phyloP scores from a whole-genome alignment of 2,113 vertebrate genomes.

The Helogale parvula region DNA sequence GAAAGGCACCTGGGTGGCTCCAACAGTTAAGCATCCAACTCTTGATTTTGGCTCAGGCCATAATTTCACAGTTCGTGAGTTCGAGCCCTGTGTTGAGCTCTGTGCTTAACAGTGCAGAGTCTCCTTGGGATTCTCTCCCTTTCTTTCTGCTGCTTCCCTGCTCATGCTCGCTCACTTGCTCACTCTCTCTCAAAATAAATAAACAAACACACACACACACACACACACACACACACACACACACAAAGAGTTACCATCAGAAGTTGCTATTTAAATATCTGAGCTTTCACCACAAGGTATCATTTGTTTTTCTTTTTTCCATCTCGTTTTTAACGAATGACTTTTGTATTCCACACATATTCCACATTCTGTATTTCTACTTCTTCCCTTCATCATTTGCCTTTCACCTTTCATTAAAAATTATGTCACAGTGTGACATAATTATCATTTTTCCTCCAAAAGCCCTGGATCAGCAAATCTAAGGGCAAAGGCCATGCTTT shows the following conservation, averaged over 20 bases:
- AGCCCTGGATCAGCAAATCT: not conserved
- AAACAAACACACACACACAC: no score
- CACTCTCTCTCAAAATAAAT: no score
- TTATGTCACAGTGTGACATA: not conserved
- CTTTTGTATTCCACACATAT: not conserved
- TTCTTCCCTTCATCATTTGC: not conserved
- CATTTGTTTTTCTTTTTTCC: not conserved
- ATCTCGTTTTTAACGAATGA: not conserved
- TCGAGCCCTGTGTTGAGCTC: no score
- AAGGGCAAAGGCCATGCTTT: not conserved
- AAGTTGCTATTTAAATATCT: not conserved
- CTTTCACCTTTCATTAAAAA: not conserved
- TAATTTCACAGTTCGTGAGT: no score
- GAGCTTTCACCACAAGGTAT: not conserved
- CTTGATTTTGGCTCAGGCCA: no score
- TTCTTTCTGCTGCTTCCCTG: no score
- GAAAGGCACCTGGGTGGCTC: not conserved
- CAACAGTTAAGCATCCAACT: no score
- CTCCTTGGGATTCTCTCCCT: no score
- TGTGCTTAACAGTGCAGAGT: no score
- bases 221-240: no score
- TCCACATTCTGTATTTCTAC: not conserved
- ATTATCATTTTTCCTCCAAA: not conserved
- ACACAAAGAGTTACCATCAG: not conserved
- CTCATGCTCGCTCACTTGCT: accelerated